A percentile compares a stretch with the other conserved stretches of the same genome.
Conservation (phyloP, 2,888 invertebrate species). For the Melanchra persicariae region DNA sequence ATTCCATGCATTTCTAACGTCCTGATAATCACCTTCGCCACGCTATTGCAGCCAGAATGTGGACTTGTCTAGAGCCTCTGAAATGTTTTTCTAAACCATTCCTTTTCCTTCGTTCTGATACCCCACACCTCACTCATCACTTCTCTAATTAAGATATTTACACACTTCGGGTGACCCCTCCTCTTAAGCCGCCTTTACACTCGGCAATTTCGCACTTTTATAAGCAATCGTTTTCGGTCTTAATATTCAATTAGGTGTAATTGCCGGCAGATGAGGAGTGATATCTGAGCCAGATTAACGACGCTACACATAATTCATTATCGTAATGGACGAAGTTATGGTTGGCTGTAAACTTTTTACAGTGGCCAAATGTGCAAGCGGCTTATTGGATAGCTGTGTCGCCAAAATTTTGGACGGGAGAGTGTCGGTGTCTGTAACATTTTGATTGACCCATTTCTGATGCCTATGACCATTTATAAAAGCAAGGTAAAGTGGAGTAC, state of each 20-base stretch:
- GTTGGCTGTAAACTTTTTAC: constrained; percentile 81
- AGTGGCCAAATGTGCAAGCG: constrained; percentile 68
- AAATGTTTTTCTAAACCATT: neutral
- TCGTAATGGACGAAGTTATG: constrained; percentile 85
- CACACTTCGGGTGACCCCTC: constrained; percentile 24
- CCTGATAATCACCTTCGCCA: too few species aligned
- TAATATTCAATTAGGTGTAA: constrained; percentile 88
- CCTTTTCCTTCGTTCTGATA: too few species aligned
- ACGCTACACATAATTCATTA: constrained; percentile 86
- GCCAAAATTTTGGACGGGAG: neutral
- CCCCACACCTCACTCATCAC: constrained; percentile 5
- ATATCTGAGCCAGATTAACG: constrained; percentile 79
- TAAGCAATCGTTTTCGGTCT: constrained; percentile 82
- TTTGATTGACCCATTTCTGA: too few species aligned
- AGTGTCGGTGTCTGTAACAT: neutral
- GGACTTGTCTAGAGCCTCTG: too few species aligned
- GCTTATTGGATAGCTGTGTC: constrained; percentile 55
- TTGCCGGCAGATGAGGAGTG: constrained; percentile 82
- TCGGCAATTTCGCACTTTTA: constrained; percentile 78
- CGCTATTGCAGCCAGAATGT: too few species aligned
- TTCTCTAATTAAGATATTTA: constrained; percentile 33
- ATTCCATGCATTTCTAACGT: too few species aligned
- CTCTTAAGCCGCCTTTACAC: constrained; percentile 66
- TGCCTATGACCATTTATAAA: too few species aligned
- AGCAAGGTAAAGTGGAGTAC: too few species aligned